Evolutionary conservation across 2,113 vertebrate species (phyloP).

Genomic region (Platycercus adscitus): DNA sequence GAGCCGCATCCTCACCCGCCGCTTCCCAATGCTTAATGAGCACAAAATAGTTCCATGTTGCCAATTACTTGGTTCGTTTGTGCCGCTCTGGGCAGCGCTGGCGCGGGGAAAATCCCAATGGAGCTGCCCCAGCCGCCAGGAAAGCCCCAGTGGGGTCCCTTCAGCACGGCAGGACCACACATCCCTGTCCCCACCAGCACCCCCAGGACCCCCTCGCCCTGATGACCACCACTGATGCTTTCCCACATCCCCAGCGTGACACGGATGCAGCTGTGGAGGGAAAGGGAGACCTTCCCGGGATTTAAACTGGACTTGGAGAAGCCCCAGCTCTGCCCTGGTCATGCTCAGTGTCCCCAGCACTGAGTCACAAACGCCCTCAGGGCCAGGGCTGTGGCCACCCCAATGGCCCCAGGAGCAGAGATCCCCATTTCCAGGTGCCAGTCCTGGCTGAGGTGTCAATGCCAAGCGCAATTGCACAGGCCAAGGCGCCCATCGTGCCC

Average conservation of each 20-base stretch:
- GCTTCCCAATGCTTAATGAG: conserved; percentile 53
- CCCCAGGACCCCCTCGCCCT: rapidly evolving
- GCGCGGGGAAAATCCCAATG: neutral
- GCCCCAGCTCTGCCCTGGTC: rapidly evolving
- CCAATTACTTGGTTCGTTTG: conserved; percentile 73
- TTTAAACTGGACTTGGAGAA: neutral
- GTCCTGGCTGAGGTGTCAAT: rapidly evolving
- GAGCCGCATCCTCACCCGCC: neutral
- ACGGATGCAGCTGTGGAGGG: rapidly evolving
- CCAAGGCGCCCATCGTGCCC: rapidly evolving
- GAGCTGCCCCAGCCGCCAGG: neutral
- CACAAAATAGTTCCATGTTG: conserved; percentile 68
- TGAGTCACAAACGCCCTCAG: rapidly evolving
- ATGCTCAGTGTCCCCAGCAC: neutral
- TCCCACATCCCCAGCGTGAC: rapidly evolving
- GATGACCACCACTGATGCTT: neutral
- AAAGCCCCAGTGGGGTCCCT: neutral
- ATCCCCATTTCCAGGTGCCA: neutral
- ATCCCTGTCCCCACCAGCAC: neutral
- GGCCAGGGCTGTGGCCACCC: neutral
- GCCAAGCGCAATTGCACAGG: rapidly evolving
- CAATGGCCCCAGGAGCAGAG: neutral
- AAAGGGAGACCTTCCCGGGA: neutral
- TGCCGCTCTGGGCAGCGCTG: conserved; percentile 8
- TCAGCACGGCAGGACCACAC: neutral